Conservation (phyloP, 2,113 vertebrate species). For the Bettongia penicillata region DNA sequence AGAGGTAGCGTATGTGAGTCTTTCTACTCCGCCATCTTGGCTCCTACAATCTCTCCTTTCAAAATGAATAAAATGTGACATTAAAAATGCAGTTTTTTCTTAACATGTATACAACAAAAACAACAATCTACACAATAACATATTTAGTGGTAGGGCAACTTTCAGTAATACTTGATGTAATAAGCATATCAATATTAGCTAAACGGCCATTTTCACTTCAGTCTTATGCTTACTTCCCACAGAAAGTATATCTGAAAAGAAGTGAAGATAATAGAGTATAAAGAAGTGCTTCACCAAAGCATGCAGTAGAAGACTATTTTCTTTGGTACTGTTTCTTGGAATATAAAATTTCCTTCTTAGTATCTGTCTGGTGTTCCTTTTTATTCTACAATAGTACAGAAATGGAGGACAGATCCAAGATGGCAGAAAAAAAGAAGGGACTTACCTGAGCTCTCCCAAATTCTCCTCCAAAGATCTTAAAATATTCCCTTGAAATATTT, state of each 20-base stretch:
- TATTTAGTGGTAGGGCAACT: not conserved
- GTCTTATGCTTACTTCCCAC: not conserved
- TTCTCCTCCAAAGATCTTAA: too few species aligned
- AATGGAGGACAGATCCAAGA: too few species aligned
- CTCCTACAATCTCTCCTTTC: not conserved
- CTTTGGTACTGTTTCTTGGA: not conserved
- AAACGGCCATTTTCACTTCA: not conserved
- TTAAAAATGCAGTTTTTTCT: not conserved
- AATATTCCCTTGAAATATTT: too few species aligned
- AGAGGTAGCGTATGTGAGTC: too few species aligned
- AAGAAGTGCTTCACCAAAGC: conserved; percentile 6
- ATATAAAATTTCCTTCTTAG: not conserved
- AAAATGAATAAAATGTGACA: not conserved
- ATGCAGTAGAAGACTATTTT: not conserved
- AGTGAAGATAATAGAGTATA: not conserved
- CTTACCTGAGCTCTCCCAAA: too few species aligned
- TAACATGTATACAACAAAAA: not conserved
- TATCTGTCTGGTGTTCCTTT: too few species aligned
- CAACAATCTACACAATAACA: not conserved
- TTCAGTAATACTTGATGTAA: not conserved
- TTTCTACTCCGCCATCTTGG: too few species aligned
- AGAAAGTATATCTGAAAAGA: not conserved
- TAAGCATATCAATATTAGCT: not conserved
- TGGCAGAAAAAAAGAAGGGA: too few species aligned
- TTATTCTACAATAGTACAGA: too few species aligned